A percentile compares a stretch with the other conserved stretches of the same genome.
Conservation (phyloP, 2,888 invertebrate genomes). For the Epinotia nisella region DNA sequence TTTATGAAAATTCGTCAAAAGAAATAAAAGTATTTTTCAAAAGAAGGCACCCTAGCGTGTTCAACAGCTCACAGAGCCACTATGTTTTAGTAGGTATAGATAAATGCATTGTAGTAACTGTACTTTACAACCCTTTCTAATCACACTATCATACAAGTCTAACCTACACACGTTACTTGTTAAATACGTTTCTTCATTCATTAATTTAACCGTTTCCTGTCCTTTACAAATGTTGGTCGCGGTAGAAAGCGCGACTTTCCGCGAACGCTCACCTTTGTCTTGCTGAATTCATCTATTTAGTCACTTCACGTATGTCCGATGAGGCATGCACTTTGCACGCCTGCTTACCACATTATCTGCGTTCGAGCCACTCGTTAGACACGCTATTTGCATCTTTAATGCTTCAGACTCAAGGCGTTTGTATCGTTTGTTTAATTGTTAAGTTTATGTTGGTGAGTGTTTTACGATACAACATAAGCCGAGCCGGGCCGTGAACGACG, state of each 20-base stretch:
- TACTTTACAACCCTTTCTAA: neutral
- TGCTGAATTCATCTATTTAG: constrained; percentile 63
- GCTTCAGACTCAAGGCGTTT: constrained; percentile 37
- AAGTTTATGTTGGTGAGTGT: constrained; percentile 51
- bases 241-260: constrained; percentile 73
- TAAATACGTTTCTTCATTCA: constrained; percentile 20
- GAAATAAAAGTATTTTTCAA: too few species aligned
- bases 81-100: too few species aligned
- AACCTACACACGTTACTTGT: neutral
- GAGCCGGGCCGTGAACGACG: constrained; percentile 69
- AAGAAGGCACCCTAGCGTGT: too few species aligned
- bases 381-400: constrained; percentile 45
- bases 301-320: constrained; percentile 67
- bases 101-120: too few species aligned
- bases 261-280: constrained; percentile 61
- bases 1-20: too few species aligned
- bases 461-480: constrained; percentile 72
- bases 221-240: constrained; percentile 47
- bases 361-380: constrained; percentile 4
- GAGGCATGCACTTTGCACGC: constrained; percentile 65
- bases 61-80: too few species aligned
- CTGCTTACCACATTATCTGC: constrained; percentile 54
- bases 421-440: constrained; percentile 30
- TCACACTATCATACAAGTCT: neutral
- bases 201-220: constrained; percentile 36